phyloP scores from a whole-genome alignment of 2,888 invertebrate species.

The Nasonovia ribisnigri region DNA sequence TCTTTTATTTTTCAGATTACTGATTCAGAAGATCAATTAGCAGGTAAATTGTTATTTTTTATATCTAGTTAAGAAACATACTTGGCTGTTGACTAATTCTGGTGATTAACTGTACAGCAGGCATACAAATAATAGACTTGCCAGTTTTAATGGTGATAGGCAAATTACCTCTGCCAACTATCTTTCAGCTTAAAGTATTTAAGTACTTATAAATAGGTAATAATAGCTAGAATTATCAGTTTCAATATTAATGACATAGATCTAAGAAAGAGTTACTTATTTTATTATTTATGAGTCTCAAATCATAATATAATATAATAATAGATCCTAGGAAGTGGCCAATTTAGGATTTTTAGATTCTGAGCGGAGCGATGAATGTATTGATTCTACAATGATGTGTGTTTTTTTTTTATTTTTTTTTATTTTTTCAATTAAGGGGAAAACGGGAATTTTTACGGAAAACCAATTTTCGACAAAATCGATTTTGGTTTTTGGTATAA shows the following conservation, averaged over 20 bases:
- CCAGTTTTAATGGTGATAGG: background rate
- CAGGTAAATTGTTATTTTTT: constrained; percentile 79
- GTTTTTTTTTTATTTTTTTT: too few species aligned
- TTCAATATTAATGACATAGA: background rate
- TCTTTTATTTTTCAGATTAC: constrained; percentile 78
- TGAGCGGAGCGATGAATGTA: too few species aligned
- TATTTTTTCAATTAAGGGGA: too few species aligned
- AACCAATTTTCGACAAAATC: too few species aligned
- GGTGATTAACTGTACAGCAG: background rate
- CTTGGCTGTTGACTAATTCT: background rate
- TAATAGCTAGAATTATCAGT: background rate
- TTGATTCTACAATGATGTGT: too few species aligned
- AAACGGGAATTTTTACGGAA: too few species aligned
- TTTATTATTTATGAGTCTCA: background rate
- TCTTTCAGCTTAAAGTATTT: background rate
- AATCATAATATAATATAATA: too few species aligned
- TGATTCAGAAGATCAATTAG: constrained; percentile 91
- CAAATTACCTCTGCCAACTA: background rate
- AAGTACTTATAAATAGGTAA: background rate
- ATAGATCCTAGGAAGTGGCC: too few species aligned
- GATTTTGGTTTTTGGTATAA: too few species aligned
- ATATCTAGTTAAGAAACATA: background rate
- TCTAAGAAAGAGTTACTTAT: background rate
- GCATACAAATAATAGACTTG: background rate
- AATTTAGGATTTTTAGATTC: too few species aligned